phyloP scores from a whole-genome alignment of 35 echinoderm and acorn worm species.

The Ophiothrix spiculata region DNA sequence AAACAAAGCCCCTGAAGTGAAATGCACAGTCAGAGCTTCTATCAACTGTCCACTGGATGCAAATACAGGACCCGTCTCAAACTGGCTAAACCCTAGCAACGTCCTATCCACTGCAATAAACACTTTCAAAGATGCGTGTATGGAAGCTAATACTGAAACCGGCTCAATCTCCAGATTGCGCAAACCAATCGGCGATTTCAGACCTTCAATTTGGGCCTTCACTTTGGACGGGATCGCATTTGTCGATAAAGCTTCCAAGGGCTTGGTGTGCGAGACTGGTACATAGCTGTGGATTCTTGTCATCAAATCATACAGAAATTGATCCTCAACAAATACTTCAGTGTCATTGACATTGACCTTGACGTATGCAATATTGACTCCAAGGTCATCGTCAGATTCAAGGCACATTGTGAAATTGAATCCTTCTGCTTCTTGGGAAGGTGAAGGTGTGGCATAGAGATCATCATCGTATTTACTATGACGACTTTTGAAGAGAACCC shows the following conservation, averaged over 20 bases:
- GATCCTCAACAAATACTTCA: slow-evolving; percentile 87
- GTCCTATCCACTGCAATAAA: slow-evolving; percentile 74
- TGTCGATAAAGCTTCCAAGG: background rate
- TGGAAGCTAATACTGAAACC: slow-evolving; percentile 66
- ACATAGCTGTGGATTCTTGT: slow-evolving; percentile 38
- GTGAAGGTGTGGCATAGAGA: background rate
- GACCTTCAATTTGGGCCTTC: slow-evolving; percentile 13
- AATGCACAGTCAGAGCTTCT: slow-evolving; percentile 85
- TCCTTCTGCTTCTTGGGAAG: background rate
- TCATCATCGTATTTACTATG: slow-evolving; percentile 10
- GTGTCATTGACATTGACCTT: slow-evolving; percentile 38
- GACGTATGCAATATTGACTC: background rate
- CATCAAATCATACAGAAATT: slow-evolving; percentile 69
- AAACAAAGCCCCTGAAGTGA: slow-evolving; percentile 92
- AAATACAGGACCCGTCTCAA: slow-evolving; percentile 74
- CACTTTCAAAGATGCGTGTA: slow-evolving; percentile 89
- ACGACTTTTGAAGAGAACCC: slow-evolving; percentile 57
- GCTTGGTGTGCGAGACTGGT: slow-evolving; percentile 26
- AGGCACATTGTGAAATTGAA: background rate
- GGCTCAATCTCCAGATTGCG: slow-evolving; percentile 77
- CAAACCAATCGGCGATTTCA: slow-evolving; percentile 76
- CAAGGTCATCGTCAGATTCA: background rate
- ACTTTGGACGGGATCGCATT: slow-evolving; percentile 42
- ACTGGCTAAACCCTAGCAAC: slow-evolving; percentile 59
- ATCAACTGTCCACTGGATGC: slow-evolving; percentile 75